A percentile compares a stretch with the other conserved stretches of the same genome.
Evolutionary conservation across 1,140 invertebrate species (phyloP).

Genomic region (Calosoma granatense): DNA sequence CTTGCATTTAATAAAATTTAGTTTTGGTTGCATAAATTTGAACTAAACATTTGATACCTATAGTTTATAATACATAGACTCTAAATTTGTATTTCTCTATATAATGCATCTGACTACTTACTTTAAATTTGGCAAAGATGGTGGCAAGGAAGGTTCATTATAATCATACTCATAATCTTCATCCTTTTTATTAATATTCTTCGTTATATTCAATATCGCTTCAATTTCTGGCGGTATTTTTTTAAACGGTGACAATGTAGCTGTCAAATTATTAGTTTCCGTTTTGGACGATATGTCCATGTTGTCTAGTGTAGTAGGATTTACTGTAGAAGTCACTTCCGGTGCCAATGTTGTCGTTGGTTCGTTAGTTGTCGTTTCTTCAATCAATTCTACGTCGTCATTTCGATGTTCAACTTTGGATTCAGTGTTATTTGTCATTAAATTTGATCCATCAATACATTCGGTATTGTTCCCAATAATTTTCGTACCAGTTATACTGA

Average conservation of each 20-base stretch:
- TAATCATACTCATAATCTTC: conserved; percentile 56
- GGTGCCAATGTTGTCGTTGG: conserved; percentile 10
- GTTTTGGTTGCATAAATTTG: too few relatives aligned
- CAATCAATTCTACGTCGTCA: conserved; percentile 13
- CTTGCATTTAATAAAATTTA: too few relatives aligned
- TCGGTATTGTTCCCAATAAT: neutral
- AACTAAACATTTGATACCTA: too few relatives aligned
- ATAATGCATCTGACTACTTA: conserved; percentile 28
- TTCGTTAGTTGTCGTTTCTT: conserved; percentile 12
- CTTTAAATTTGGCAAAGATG: conserved; percentile 62
- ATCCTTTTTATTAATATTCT: conserved; percentile 33
- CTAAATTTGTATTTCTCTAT: conserved; percentile 8
- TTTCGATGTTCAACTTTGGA: conserved; percentile 13
- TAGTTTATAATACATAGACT: too few relatives aligned
- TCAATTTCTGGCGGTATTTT: conserved; percentile 29
- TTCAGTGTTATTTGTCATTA: conserved; percentile 9
- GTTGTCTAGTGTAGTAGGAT: neutral
- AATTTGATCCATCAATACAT: neutral
- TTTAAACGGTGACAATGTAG: conserved; percentile 10
- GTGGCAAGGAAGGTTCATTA: conserved; percentile 54
- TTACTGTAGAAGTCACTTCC: neutral
- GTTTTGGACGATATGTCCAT: conserved; percentile 10
- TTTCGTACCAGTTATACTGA: neutral
- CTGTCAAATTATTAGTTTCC: too few relatives aligned
- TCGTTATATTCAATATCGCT: conserved; percentile 33